Percentiles rank a stretch among this genome's conserved stretches.
Evolutionary conservation across 53 echinoderm and acorn worm genomes (phyloP).

Genomic region (Apostichopus leukothele): DNA sequence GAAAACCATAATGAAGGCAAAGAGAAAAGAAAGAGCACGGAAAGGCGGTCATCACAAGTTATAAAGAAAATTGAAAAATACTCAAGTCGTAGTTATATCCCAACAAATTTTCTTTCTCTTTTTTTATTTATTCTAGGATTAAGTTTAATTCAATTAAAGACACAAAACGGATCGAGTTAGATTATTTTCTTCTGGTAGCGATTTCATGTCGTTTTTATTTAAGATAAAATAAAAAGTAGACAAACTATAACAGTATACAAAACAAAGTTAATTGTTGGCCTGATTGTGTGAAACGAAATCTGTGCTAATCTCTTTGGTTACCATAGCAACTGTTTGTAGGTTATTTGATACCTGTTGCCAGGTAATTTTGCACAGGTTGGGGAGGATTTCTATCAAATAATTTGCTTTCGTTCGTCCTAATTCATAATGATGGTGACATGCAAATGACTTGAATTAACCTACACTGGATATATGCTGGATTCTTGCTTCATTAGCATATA

Average conservation of each 20-base stretch:
- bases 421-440: too few relatives aligned
- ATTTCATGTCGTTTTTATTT: neutral
- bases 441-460: too few relatives aligned
- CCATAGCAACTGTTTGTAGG: slow-evolving; percentile 28
- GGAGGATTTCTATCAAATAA: neutral
- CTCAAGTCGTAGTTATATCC: neutral
- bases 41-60: neutral
- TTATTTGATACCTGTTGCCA: slow-evolving; percentile 11
- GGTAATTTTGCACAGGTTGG: neutral
- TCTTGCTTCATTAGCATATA: too few relatives aligned
- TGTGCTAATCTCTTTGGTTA: slow-evolving; percentile 13
- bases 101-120: neutral
- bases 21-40: neutral
- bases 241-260: neutral
- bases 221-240: neutral
- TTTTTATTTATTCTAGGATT: slow-evolving; percentile 17
- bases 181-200: neutral
- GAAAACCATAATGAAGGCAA: neutral
- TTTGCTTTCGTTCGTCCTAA: too few relatives aligned
- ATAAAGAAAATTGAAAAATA: slow-evolving; percentile 7
- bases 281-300: slow-evolving; percentile 2
- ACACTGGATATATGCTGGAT: too few relatives aligned
- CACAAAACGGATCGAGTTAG: neutral
- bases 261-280: slow-evolving; percentile 4
- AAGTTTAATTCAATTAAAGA: slow-evolving; percentile 28